phyloP scores from a whole-genome alignment of 2,113 vertebrate genomes.

The Jaculus jaculus region DNA sequence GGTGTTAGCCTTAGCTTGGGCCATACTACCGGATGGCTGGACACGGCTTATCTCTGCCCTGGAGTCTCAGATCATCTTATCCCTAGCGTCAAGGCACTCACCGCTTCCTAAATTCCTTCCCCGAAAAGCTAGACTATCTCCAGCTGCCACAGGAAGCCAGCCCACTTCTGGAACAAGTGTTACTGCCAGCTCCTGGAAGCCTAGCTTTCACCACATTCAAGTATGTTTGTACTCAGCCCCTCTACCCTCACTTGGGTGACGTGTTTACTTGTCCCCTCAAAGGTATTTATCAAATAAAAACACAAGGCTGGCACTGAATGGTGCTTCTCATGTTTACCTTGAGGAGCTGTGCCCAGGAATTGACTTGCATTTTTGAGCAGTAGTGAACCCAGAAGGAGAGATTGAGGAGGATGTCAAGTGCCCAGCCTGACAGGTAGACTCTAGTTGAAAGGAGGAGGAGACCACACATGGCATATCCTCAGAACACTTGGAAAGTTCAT shows the following conservation, averaged over 20 bases:
- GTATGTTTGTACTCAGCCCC: neutral
- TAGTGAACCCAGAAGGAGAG: neutral
- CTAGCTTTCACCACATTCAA: neutral
- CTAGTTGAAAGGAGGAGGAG: neutral
- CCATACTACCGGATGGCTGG: neutral
- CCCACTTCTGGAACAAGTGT: neutral
- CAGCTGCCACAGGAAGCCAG: neutral
- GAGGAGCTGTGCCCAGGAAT: neutral
- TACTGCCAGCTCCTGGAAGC: neutral
- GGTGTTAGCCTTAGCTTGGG: neutral
- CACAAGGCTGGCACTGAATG: neutral
- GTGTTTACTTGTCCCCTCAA: neutral
- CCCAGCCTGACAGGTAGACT: neutral
- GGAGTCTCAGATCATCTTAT: neutral
- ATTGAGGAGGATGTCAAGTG: neutral
- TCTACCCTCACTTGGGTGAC: neutral
- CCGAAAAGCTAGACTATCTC: neutral
- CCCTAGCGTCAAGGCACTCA: neutral
- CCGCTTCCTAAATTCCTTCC: neutral
- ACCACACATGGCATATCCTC: neutral
- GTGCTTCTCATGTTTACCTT: neutral
- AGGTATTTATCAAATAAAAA: slow-evolving; percentile 26
- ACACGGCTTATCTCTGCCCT: neutral
- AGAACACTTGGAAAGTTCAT: neutral
- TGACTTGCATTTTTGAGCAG: slow-evolving; percentile 4